Conservation (phyloP, 2,797 vertebrate species). For the Picus viridis region DNA sequence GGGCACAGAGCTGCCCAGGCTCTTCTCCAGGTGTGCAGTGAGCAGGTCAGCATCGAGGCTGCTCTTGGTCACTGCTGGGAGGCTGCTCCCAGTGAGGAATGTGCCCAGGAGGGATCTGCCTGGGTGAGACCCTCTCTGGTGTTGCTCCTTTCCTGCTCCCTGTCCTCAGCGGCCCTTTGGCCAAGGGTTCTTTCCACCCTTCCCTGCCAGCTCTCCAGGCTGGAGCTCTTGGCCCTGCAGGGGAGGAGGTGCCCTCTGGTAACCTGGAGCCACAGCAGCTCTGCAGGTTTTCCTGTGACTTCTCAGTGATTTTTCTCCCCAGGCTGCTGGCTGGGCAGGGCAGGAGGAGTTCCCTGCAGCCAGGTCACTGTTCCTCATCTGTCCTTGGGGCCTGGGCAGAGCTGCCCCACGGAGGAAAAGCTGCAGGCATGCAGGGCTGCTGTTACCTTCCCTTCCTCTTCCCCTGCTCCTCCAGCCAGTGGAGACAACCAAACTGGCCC, state of each 20-base stretch:
- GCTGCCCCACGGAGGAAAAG: background rate
- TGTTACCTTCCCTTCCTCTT: background rate
- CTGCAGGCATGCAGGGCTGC: background rate
- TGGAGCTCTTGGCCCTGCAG: background rate
- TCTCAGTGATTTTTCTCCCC: background rate
- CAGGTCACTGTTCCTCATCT: background rate
- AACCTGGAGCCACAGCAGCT: accelerated
- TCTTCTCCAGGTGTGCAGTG: background rate
- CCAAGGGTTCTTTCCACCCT: background rate
- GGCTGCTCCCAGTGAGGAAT: background rate
- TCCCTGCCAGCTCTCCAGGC: background rate
- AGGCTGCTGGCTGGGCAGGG: background rate
- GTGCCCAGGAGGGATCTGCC: background rate
- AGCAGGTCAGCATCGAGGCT: background rate
- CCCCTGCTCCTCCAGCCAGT: background rate
- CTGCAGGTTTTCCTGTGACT: background rate
- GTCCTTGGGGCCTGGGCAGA: background rate
- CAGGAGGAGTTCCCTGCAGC: background rate
- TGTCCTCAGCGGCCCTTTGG: background rate
- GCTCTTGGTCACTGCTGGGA: background rate
- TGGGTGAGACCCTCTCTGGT: accelerated
- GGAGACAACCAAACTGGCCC: background rate
- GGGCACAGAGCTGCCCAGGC: accelerated
- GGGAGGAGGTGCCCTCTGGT: background rate
- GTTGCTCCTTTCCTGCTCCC: background rate